Percentiles rank a stretch among this genome's conserved stretches.
Conservation (phyloP, 1,140 invertebrate species). For the Plectus sambesii region DNA sequence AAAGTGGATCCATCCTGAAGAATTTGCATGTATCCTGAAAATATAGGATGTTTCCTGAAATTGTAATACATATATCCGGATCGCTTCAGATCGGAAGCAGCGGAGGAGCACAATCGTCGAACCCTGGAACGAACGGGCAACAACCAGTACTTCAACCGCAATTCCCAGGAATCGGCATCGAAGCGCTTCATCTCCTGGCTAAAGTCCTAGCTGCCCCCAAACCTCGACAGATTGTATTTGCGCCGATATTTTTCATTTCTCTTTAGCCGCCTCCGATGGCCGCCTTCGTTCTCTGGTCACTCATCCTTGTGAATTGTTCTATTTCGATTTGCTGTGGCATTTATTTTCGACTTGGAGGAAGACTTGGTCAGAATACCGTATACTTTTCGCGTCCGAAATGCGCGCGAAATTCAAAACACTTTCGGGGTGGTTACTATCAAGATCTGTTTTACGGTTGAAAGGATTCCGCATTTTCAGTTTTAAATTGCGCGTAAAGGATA, state of each 20-base stretch:
- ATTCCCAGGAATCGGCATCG: conserved; percentile 22
- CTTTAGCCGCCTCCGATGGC: conserved; percentile 13
- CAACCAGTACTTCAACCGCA: conserved; percentile 23
- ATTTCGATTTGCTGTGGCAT: neutral
- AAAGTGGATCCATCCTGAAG: too few species aligned
- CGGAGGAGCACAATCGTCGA: conserved; percentile 13
- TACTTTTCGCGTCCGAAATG: too few species aligned
- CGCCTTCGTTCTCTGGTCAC: conserved; percentile 17
- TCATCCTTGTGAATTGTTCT: conserved; percentile 29
- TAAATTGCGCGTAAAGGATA: too few species aligned
- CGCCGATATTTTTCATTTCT: conserved; percentile 7
- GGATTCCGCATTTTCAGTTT: too few species aligned
- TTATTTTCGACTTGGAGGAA: neutral
- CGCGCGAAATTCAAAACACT: too few species aligned
- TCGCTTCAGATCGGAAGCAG: conserved; percentile 26
- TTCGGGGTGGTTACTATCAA: too few species aligned
- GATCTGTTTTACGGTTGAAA: too few species aligned
- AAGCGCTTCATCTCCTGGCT: conserved; percentile 27
- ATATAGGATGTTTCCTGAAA: too few species aligned
- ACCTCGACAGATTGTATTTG: neutral
- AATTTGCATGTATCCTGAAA: too few species aligned
- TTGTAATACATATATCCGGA: too few species aligned
- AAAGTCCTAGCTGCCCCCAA: conserved; percentile 1
- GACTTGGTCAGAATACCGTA: conserved; percentile 1
- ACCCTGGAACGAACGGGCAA: conserved; percentile 20